phyloP scores from a whole-genome alignment of 2,113 vertebrate genomes.

The Anoura caudifer region DNA sequence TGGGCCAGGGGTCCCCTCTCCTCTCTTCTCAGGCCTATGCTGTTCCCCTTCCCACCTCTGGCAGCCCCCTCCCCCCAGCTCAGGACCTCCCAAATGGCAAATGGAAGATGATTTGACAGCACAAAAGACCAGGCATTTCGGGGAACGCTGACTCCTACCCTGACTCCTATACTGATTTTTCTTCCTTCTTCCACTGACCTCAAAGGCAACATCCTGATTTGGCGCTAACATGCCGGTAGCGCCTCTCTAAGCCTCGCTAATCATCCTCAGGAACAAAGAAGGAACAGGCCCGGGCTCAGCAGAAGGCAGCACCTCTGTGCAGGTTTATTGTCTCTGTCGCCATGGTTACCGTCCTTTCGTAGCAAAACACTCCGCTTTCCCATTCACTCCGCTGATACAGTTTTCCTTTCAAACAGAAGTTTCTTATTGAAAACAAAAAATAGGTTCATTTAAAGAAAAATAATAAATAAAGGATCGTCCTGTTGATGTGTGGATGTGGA shows the following conservation, averaged over 20 bases:
- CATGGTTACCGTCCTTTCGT: neutral
- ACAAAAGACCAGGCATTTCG: rapidly evolving
- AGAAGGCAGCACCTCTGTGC: neutral
- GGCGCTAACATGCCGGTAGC: neutral
- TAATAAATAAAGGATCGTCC: neutral
- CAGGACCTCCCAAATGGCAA: neutral
- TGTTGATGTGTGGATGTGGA: neutral
- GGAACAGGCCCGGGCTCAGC: neutral
- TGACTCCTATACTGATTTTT: rapidly evolving
- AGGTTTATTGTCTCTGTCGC: neutral
- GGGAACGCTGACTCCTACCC: rapidly evolving
- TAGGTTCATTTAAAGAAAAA: neutral
- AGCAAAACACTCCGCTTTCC: neutral
- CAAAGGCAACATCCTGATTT: neutral
- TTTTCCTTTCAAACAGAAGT: neutral
- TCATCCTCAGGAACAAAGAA: neutral
- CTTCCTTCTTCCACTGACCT: neutral
- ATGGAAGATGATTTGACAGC: rapidly evolving
- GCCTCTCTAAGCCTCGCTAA: neutral
- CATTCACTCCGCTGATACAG: neutral
- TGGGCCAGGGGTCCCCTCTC: neutral
- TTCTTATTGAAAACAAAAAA: neutral
- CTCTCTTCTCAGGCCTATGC: neutral
- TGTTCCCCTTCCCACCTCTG: neutral
- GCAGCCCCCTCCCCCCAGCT: neutral